phyloP scores from a whole-genome alignment of 2,797 vertebrate species.

The Lutjanus argentimaculatus region DNA sequence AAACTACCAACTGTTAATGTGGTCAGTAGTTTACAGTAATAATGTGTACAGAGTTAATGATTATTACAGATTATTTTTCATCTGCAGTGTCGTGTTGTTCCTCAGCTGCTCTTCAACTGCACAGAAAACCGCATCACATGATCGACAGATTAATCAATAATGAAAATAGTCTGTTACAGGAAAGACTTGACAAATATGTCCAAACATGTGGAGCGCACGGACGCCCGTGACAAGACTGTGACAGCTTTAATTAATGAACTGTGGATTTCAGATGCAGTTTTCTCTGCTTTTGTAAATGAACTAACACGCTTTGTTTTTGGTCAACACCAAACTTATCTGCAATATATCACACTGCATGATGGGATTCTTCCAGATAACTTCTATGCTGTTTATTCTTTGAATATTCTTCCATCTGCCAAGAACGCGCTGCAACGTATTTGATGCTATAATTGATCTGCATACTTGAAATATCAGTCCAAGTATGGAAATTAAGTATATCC shows the following conservation, averaged over 20 bases:
- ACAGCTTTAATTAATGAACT: no score
- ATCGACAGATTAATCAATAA: no score
- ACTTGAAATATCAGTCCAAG: constrained; percentile 70
- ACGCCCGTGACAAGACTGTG: no score
- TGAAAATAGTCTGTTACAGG: no score
- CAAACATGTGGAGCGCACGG: neutral
- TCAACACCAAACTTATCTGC: constrained; percentile 81
- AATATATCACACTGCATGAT: constrained; percentile 85
- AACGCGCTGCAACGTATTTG: constrained; percentile 68
- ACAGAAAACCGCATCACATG: constrained; percentile 30
- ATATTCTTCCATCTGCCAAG: constrained; percentile 74
- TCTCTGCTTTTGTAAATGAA: constrained; percentile 62
- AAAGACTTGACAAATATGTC: no score
- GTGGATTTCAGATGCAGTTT: constrained; percentile 47
- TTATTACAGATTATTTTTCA: constrained; percentile 20
- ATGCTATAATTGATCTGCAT: constrained; percentile 71
- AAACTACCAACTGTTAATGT: constrained; percentile 18
- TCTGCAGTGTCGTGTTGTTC: constrained; percentile 31
- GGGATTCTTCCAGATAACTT: constrained; percentile 76
- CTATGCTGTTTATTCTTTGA: constrained; percentile 73
- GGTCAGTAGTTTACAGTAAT: constrained; percentile 46
- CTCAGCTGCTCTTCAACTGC: constrained; percentile 37
- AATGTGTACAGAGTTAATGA: constrained; percentile 35
- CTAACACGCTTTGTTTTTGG: constrained; percentile 67
- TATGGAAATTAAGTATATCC: constrained; percentile 60